Evolutionary conservation across 2,888 invertebrate species (phyloP), one percentile per base, ranked within the genome.

Genomic region (Drosophila subsilvestris): DNA sequence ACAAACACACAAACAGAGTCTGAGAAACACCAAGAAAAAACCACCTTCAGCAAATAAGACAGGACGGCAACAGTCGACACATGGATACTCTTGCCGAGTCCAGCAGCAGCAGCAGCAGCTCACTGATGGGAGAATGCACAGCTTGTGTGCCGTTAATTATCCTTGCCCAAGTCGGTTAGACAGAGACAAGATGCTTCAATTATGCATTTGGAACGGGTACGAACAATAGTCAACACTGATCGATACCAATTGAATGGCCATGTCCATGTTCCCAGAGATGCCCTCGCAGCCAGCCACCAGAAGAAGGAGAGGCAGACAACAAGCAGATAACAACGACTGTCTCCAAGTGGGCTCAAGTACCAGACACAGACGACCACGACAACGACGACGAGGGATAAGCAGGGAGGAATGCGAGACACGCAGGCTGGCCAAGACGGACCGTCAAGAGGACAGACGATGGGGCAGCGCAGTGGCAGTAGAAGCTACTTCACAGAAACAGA

Each of bases 31-130:
- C 68, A 76, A 55, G 66, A 73, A 77, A 71, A 86, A 80, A 37
- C 37, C 88, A 88, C 83, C 84, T 88, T 88, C 63, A 74, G 68
- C 76, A 85, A 87, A 81, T 76, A 86, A 61, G 67, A 54, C 61
- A 54, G 25, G 9, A 12, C 8, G 17, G 14, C 54, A 42, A 53
- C 32, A 58, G 45, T 7, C 73, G 69, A 80, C 63, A n/a, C 7
- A 20, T 1, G 8, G n/a, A 67, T 84, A 53, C 73, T 27, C 75
- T 37, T 75, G n/a, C 47, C 72, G 61, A 76, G 75, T 73, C 37
- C 37, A n/a, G n/a, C 37, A 37, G n/a, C n/a, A 37, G n/a, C n/a
- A 37, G 37, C 37, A 1, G 10, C 29, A 32, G 5, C 12, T n/a
- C n/a, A 37, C 14, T 14, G 37, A 37, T 7, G 6, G 37, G 14